Conservation (phyloP, 2,113 vertebrate species). For the Elanus axillaris region DNA sequence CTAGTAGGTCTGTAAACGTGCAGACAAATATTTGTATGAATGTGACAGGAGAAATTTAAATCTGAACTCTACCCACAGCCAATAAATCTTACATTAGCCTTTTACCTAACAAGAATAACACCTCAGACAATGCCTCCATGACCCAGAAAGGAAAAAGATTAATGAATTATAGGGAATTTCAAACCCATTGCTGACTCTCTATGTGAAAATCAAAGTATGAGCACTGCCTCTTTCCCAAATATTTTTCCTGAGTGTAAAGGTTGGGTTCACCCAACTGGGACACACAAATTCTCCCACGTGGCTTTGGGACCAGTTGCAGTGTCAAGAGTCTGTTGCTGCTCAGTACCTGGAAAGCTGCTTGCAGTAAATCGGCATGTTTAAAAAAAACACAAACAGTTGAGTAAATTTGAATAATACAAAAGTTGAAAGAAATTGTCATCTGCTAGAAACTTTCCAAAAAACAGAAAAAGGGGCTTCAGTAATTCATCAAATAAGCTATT, state of each 20-base stretch:
- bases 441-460: background rate
- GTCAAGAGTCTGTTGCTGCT: background rate
- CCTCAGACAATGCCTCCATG: background rate
- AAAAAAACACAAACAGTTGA: background rate
- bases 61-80: background rate
- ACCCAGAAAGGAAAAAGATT: background rate
- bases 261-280: background rate
- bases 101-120: background rate
- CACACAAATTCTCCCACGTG: background rate
- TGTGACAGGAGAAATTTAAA: background rate
- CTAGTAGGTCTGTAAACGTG: background rate
- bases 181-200: background rate
- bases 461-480: background rate
- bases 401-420: background rate
- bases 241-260: background rate
- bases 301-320: background rate
- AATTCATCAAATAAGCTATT: conserved; percentile 37
- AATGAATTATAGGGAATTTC: background rate
- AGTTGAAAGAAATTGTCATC: conserved; percentile 17
- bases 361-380: background rate
- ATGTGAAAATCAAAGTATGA: background rate
- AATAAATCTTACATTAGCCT: background rate
- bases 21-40: background rate
- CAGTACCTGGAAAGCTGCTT: background rate
- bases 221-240: background rate